Conservation (phyloP, 2,888 invertebrate genomes). For the Athripsodes cinereus region DNA sequence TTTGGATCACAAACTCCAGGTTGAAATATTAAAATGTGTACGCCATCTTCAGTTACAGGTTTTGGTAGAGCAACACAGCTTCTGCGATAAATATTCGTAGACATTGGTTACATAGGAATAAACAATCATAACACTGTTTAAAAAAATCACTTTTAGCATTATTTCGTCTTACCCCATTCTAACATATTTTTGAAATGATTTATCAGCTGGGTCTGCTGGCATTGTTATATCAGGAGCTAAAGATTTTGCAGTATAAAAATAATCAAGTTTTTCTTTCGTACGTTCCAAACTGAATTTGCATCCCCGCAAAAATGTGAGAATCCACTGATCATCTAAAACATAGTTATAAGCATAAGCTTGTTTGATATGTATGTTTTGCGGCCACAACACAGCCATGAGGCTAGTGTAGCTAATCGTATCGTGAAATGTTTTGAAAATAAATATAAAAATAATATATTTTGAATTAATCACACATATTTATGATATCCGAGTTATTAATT, state of each 20-base stretch:
- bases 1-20: neutral
- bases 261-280: slow-evolving; percentile 56
- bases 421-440: no score
- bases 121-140: neutral
- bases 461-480: no score
- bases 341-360: no score
- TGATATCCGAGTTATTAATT: no score
- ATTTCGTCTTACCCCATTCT: slow-evolving; percentile 7
- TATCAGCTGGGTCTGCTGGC: slow-evolving; percentile 7
- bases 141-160: neutral
- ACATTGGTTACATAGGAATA: no score
- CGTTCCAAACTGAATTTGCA: slow-evolving; percentile 60
- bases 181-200: slow-evolving; percentile 9
- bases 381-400: no score
- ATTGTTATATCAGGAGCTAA: slow-evolving; percentile 8
- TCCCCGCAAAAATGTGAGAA: slow-evolving; percentile 56
- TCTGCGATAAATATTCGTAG: neutral
- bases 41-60: neutral
- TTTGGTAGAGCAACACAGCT: neutral
- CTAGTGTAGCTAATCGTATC: no score
- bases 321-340: slow-evolving; percentile 55
- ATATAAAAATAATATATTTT: no score
- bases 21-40: neutral
- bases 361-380: no score
- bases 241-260: slow-evolving; percentile 37